Evolutionary conservation across 2,797 vertebrate species (phyloP).

Genomic region (Gymnoscopelus microlampas): DNA sequence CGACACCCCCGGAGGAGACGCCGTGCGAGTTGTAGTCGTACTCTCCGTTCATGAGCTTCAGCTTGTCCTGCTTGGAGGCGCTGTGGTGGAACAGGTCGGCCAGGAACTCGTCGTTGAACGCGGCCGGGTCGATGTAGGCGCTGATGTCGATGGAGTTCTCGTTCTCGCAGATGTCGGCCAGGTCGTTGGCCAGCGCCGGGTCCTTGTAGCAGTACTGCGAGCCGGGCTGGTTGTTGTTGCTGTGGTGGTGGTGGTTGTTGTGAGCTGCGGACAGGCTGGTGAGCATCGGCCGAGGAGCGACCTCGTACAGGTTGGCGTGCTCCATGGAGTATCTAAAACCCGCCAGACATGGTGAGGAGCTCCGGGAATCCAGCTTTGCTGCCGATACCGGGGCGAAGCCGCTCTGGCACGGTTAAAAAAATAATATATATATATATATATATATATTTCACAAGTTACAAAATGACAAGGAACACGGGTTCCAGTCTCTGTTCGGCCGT

Average conservation of each 20-base stretch:
- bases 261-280: constrained; percentile 71
- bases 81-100: constrained; percentile 96
- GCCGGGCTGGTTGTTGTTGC: constrained; percentile 71
- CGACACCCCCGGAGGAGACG: not conserved
- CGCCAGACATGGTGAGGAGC: constrained; percentile 90
- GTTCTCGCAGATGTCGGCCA: constrained; percentile 93
- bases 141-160: constrained; percentile 98
- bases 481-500: no score
- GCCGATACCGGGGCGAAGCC: constrained; percentile 32
- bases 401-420: constrained; percentile 13
- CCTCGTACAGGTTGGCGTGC: constrained; percentile 96
- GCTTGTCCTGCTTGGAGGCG: constrained; percentile 85
- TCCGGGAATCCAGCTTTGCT: constrained; percentile 88
- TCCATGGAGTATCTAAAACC: constrained; percentile 94
- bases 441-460: not conserved
- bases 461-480: not conserved
- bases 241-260: no score
- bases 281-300: constrained; percentile 89
- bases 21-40: constrained; percentile 80
- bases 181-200: constrained; percentile 79
- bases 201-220: constrained; percentile 86
- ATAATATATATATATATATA: not conserved
- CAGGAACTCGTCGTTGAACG: constrained; percentile 98
- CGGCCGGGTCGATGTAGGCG: constrained; percentile 95
- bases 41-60: constrained; percentile 82